Evolutionary conservation across 2,888 invertebrate species (phyloP), one percentile per base, ranked within the genome.

Genomic region (Meghimatium bilineatum): DNA sequence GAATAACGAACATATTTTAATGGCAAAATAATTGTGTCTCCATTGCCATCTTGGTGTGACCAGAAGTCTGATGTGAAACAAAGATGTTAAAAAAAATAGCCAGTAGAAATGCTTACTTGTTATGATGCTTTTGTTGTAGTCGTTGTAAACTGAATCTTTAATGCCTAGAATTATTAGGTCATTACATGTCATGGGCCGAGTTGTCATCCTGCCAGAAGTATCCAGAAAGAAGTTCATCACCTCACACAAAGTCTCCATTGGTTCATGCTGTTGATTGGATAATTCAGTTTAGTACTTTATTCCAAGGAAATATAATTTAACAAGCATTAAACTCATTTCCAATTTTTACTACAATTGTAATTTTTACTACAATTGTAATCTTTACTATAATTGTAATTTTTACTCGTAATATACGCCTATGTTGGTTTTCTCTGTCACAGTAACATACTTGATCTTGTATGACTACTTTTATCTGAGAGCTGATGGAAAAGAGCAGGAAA

Each of bases 191-290:
- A 92, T 84, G 0, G 90, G 91, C 5, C 49, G 71, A 3, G 91
- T 90, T 23, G 83, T 83, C 12, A 80, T 77, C 2, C 85, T 85
- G 0, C 92, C 92, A 12, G 91, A 89, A 14, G 90, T 89, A 8
- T 79, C 74, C 1, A 89, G 85, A 83, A 92, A 92, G 83, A 89
- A 91, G 32, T 88, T 87, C 91, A 92, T 92, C 14, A 92, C 91
- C 10, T 91, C 91, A 5, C 87, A 83, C 49, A 92, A 85, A 72
- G 89, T 90, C 34, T 84, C 83, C 89, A 91, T 89, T 0, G 91
- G 89, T 20, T 86, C 72, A 82, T 91, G 91, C 92, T 92, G 87
- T 52, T 44, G 12, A 69, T n/a, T 67, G 1, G 12, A 63, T 3
- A 26, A 44, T 38, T 60, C 32, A 67, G 23, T 80, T 32, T 0